Base-by-base conservation (phyloP, 2,888 invertebrate species). In the Xestia sexstrigata region DNA sequence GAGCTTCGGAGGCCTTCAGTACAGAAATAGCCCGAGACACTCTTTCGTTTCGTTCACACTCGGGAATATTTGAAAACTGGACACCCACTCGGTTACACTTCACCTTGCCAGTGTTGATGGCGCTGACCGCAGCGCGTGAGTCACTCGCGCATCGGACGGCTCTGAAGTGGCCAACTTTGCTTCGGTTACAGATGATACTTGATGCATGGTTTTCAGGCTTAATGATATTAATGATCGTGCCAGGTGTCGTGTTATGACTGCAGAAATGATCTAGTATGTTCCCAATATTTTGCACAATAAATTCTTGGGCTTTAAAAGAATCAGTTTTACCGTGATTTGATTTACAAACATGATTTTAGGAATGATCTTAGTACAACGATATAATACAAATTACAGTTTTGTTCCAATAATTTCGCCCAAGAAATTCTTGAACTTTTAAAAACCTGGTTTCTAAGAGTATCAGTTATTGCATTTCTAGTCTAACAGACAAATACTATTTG, bases 11-110 rank as follows among this genome's bases (percentile, higher is more conserved):
- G 96, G 95, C 96, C 96, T 96, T 96, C 96, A 92, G 89, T 89
- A 95, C 96, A 92, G 92, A 96, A 96, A 96, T 96, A 96, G 96
- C 93, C 79, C 91, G 93, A 93, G 94, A 95, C 94, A 85, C 89
- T 89, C 85, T 88, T 88, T 88, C 89, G 94, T 95, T 95, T 95
- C 95, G 94, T 95, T 95, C 95, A 95, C 94, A 95, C 95, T 94
- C 93, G 93, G 93, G 95, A 95, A 95, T 94, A 93, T 94, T 94
- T 94, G 93, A 94, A 95, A 94, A 93, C 93, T 92, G 93, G 93
- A 94, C 95, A 94, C 96, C 96, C 94, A 96, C 96, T 92, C 94
- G 87, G 92, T 94, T 95, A 95, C 94, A 94, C 95, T 95, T 96
- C 96, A 96, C 96, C 96, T 96, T 96, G 96, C 91, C 87, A 87